phyloP scores from a whole-genome alignment of 2,888 invertebrate genomes.

The Spilarctia lutea region DNA sequence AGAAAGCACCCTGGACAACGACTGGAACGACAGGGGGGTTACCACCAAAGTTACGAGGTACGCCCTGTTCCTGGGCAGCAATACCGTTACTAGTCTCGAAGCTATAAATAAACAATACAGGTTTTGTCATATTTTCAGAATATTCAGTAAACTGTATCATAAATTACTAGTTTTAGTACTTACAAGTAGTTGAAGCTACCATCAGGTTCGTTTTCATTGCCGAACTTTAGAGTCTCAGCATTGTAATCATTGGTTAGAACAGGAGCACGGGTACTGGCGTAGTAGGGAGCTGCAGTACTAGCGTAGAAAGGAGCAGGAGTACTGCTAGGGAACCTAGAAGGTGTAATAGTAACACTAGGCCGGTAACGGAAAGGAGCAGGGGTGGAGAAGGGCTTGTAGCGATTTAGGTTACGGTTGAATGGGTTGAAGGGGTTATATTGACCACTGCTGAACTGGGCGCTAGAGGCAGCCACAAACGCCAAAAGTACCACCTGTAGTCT shows the following conservation, averaged over 20 bases:
- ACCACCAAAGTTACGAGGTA: slow-evolving; percentile 79
- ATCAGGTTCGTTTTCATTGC: slow-evolving; percentile 81
- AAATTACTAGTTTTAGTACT: slow-evolving; percentile 51
- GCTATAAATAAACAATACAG: slow-evolving; percentile 61
- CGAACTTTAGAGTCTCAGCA: slow-evolving; percentile 69
- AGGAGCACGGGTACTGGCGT: slow-evolving; percentile 11
- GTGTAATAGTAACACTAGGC: slow-evolving; percentile 18
- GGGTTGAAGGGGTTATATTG: slow-evolving; percentile 34
- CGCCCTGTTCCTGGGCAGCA: slow-evolving; percentile 86
- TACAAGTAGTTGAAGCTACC: slow-evolving; percentile 85
- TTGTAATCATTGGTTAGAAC: slow-evolving; percentile 52
- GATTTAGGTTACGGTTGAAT: slow-evolving; percentile 30
- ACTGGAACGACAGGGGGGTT: slow-evolving; percentile 65
- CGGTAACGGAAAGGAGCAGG: slow-evolving; percentile 36
- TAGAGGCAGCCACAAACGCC: slow-evolving; percentile 64
- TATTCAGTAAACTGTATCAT: neutral
- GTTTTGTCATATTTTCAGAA: neutral
- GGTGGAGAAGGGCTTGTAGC: slow-evolving; percentile 31
- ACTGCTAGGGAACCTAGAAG: slow-evolving; percentile 30
- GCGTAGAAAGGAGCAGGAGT: slow-evolving; percentile 26
- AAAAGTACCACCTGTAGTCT: slow-evolving; percentile 62
- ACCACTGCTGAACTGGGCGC: slow-evolving; percentile 57
- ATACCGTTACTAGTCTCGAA: slow-evolving; percentile 89
- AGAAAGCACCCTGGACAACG: slow-evolving; percentile 85
- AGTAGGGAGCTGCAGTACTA: slow-evolving; percentile 18